phyloP scores from a whole-genome alignment of 2,797 vertebrate genomes.

The Monodelphis domestica region DNA sequence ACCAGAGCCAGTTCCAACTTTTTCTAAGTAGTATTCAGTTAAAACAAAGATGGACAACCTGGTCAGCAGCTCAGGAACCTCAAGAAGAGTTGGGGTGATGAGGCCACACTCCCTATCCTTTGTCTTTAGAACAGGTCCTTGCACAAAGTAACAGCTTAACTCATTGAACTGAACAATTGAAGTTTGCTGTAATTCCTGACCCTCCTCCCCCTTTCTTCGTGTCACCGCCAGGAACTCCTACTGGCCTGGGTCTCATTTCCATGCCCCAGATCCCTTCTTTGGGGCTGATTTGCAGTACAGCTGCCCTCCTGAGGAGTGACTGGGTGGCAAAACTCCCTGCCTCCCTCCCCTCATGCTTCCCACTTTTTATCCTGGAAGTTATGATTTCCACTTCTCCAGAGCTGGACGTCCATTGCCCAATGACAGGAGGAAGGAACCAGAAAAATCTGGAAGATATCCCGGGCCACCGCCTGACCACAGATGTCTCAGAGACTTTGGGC shows the following conservation, averaged over 20 bases:
- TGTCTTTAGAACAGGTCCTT: not conserved
- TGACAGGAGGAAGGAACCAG: not conserved
- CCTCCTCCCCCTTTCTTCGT: not conserved
- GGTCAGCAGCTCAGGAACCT: not conserved
- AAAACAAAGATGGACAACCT: not conserved
- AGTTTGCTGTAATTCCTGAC: not conserved
- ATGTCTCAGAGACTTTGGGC: not conserved
- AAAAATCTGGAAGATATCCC: not conserved
- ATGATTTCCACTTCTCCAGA: too few relatives aligned
- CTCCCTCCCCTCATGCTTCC: too few relatives aligned
- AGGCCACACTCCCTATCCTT: not conserved
- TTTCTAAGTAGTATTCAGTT: constrained; percentile 11
- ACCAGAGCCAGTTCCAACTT: constrained; percentile 18
- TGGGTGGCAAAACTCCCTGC: not conserved
- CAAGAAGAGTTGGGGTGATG: not conserved
- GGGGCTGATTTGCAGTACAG: not conserved
- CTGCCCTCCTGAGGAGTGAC: not conserved
- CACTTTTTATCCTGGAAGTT: not conserved
- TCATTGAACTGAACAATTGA: not conserved
- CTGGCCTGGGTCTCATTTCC: not conserved
- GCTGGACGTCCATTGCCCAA: not conserved
- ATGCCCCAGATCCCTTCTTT: not conserved
- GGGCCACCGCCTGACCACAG: not conserved
- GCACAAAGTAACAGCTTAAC: not conserved
- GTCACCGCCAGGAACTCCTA: not conserved